These are phyloP conservation scores for Drosophila tristis DNA, from an alignment of 1,140 invertebrate genomes.

Conservation along the genomic window DNA sequence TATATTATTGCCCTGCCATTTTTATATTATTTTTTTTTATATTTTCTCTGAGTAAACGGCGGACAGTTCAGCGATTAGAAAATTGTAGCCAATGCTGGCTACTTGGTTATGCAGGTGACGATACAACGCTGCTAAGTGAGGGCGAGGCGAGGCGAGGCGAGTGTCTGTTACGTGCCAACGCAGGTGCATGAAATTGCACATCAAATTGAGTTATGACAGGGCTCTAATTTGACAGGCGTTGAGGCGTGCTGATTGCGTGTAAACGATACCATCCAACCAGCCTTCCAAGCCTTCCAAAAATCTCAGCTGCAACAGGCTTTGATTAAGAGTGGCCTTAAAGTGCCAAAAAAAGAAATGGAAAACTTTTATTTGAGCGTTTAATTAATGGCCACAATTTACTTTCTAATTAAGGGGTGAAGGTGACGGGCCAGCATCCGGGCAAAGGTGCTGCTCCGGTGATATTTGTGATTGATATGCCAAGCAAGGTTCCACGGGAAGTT, in stretches of 20 bases:
- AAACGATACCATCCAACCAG: slow-evolving; percentile 45
- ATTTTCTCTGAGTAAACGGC: slow-evolving; percentile 12
- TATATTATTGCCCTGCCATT: slow-evolving; percentile 33
- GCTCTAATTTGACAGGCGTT: slow-evolving; percentile 44
- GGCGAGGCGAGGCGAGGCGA: slow-evolving; percentile 3
- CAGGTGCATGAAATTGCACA: slow-evolving; percentile 80
- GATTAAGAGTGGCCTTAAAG: slow-evolving; percentile 35
- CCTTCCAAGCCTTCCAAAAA: slow-evolving; percentile 7
- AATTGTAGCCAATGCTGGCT: slow-evolving; percentile 42
- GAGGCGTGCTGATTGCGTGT: slow-evolving; percentile 51
- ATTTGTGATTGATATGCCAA: slow-evolving; percentile 75
- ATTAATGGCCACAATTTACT: slow-evolving; percentile 76
- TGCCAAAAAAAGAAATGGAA: slow-evolving; percentile 23
- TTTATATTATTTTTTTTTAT: slow-evolving; percentile 29
- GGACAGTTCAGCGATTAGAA: slow-evolving; percentile 67
- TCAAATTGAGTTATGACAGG: slow-evolving; percentile 75
- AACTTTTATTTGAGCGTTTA: slow-evolving; percentile 47
- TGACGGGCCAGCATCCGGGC: background rate
- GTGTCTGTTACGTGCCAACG: slow-evolving; percentile 60
- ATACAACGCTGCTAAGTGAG: slow-evolving; percentile 57
- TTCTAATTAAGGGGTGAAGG: slow-evolving; percentile 64
- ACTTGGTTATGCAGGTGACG: slow-evolving; percentile 59
- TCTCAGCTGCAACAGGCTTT: slow-evolving; percentile 38
- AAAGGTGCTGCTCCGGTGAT: slow-evolving; percentile 48
- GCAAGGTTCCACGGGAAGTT: slow-evolving; percentile 38